Conservation (phyloP, 1,140 invertebrate genomes). For the Brachionus paranguensis region DNA sequence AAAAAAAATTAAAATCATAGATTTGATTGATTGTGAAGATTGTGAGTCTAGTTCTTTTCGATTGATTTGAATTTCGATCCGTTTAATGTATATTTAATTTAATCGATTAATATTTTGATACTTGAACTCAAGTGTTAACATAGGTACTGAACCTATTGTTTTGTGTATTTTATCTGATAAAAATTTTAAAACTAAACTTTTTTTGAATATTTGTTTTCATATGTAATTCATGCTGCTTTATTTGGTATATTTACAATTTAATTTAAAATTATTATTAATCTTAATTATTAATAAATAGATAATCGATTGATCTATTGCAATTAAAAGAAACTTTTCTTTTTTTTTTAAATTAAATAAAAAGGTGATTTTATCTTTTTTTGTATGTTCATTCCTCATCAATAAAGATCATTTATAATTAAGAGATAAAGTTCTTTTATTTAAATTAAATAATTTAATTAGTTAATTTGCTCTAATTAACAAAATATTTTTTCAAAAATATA, state of each 20-base stretch:
- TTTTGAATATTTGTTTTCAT: neutral
- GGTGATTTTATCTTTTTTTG: neutral
- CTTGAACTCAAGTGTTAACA: neutral
- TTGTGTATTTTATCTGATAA: conserved; percentile 1
- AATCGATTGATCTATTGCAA: neutral
- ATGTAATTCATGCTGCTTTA: neutral
- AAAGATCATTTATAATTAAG: neutral
- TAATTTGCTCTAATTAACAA: neutral
- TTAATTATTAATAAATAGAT: neutral
- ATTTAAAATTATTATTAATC: neutral
- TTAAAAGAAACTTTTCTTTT: neutral
- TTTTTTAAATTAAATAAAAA: neutral
- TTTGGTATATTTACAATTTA: neutral
- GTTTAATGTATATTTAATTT: conserved; percentile 2
- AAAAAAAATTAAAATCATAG: conserved; percentile 27
- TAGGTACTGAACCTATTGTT: neutral
- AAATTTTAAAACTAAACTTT: neutral
- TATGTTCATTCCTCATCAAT: neutral
- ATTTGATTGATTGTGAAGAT: neutral
- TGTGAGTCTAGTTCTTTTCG: neutral
- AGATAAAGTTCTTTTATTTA: neutral
- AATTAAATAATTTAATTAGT: neutral
- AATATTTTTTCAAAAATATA: neutral
- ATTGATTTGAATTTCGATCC: neutral
- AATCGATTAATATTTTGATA: neutral